Evolutionary conservation across 2,113 vertebrate species (phyloP).

Genomic region (Engystomops pustulosus): DNA sequence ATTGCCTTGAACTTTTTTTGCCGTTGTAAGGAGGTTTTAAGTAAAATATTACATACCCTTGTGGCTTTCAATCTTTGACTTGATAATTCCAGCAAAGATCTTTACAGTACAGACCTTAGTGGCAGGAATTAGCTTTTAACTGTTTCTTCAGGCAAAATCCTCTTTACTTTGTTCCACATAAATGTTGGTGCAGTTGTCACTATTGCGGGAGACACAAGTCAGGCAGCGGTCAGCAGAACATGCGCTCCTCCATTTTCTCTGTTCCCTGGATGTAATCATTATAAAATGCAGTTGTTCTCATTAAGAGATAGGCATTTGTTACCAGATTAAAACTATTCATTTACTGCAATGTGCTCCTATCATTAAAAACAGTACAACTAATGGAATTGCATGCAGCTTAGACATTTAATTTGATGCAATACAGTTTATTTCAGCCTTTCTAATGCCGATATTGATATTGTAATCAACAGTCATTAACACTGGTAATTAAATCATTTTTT

Average conservation of each 20-base stretch:
- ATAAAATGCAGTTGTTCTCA: conserved; percentile 18
- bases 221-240: neutral
- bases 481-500: conserved; percentile 38
- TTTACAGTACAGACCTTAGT: too few relatives aligned
- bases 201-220: too few relatives aligned
- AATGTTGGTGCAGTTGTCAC: too few relatives aligned
- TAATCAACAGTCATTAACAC: conserved; percentile 37
- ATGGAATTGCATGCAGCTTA: conserved; percentile 28
- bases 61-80: too few relatives aligned
- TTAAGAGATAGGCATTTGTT: conserved; percentile 38
- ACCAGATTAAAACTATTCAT: conserved; percentile 39
- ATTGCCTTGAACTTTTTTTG: too few relatives aligned
- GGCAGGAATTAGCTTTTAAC: too few relatives aligned
- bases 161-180: too few relatives aligned
- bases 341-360: conserved; percentile 5
- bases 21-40: too few relatives aligned
- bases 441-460: conserved; percentile 27
- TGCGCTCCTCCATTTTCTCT: neutral
- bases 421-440: conserved; percentile 29
- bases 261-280: conserved; percentile 13
- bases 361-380: conserved; percentile 39
- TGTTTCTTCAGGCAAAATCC: too few relatives aligned
- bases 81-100: too few relatives aligned
- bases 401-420: conserved; percentile 37
- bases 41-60: too few relatives aligned